Percentiles rank a stretch among this genome's conserved stretches.
Conservation (phyloP, 2,888 invertebrate species). For the Cyclophora punctaria region DNA sequence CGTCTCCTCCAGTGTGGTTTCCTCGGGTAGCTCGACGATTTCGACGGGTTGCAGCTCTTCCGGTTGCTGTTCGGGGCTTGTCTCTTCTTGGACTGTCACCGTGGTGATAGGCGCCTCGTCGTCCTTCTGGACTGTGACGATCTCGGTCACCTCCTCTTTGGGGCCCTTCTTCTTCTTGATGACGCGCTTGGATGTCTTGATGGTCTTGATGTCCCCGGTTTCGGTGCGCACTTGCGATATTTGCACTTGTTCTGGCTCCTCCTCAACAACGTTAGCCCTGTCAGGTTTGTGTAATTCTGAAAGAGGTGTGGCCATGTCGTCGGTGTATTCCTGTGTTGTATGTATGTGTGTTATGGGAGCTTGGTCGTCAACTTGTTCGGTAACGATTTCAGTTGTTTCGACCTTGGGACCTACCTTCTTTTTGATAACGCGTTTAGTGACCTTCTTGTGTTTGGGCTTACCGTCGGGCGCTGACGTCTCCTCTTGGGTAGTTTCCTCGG, state of each 20-base stretch:
- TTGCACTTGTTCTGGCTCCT: slow-evolving; percentile 20
- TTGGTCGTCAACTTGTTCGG: slow-evolving; percentile 9
- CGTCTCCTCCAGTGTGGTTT: too few species aligned
- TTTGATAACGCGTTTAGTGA: slow-evolving; percentile 30
- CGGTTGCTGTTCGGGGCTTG: too few species aligned
- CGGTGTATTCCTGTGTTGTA: slow-evolving; percentile 8
- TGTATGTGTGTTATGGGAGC: too few species aligned
- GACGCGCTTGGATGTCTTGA: slow-evolving; percentile 31
- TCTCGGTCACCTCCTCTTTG: slow-evolving; percentile 12
- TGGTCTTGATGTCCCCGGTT: slow-evolving; percentile 28
- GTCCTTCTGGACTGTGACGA: too few species aligned
- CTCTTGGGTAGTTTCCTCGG: slow-evolving; percentile 33
- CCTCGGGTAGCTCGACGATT: too few species aligned
- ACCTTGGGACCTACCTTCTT: slow-evolving; percentile 31
- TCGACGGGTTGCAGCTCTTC: too few species aligned
- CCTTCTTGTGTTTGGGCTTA: slow-evolving; percentile 26
- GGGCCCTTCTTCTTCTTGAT: slow-evolving; percentile 27
- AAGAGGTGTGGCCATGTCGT: slow-evolving; percentile 19
- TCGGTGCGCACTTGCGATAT: slow-evolving; percentile 21
- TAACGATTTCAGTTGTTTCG: slow-evolving; percentile 23
- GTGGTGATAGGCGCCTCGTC: too few species aligned
- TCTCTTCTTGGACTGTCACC: too few species aligned
- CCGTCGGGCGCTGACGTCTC: slow-evolving; percentile 35
- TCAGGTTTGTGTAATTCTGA: slow-evolving; percentile 11
- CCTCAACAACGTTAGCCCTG: slow-evolving; percentile 14